These are phyloP conservation scores for Tridacna gigas DNA, from an alignment of 2,888 invertebrate species.

Conservation along the genomic window DNA sequence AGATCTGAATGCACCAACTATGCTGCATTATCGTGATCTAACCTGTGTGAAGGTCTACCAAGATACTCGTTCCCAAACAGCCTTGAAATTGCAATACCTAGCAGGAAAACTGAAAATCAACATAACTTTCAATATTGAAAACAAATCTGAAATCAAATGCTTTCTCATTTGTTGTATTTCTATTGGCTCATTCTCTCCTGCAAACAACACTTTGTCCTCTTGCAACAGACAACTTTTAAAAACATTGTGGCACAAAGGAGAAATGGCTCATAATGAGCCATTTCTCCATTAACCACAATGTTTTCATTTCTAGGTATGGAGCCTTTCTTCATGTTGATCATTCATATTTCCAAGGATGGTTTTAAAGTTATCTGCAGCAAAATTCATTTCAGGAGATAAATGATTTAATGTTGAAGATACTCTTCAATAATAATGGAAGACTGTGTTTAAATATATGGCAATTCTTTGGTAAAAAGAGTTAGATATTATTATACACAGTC, in stretches of 20 bases:
- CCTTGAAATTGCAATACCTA: too few species aligned
- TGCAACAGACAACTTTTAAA: neutral
- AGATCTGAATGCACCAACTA: too few species aligned
- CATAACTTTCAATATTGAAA: too few species aligned
- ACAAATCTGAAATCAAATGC: too few species aligned
- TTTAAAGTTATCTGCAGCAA: constrained; percentile 45
- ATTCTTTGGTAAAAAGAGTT: constrained; percentile 46
- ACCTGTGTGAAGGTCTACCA: too few species aligned
- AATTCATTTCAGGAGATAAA: neutral
- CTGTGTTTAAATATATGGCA: constrained; percentile 49
- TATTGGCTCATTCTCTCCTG: too few species aligned
- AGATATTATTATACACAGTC: constrained; percentile 35
- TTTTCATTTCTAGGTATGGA: neutral
- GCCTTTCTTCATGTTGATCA: neutral
- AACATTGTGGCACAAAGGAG: neutral
- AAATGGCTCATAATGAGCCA: neutral
- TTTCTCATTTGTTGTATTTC: too few species aligned
- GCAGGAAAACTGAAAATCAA: too few species aligned
- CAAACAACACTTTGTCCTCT: neutral
- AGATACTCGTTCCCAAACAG: too few species aligned
- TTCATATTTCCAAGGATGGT: neutral
- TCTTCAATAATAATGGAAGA: constrained; percentile 39
- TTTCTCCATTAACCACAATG: neutral
- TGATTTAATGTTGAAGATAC: neutral
- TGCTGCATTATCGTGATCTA: too few species aligned